Evolutionary conservation across 2,113 vertebrate species (phyloP).

Genomic region (Chrysemys picta): DNA sequence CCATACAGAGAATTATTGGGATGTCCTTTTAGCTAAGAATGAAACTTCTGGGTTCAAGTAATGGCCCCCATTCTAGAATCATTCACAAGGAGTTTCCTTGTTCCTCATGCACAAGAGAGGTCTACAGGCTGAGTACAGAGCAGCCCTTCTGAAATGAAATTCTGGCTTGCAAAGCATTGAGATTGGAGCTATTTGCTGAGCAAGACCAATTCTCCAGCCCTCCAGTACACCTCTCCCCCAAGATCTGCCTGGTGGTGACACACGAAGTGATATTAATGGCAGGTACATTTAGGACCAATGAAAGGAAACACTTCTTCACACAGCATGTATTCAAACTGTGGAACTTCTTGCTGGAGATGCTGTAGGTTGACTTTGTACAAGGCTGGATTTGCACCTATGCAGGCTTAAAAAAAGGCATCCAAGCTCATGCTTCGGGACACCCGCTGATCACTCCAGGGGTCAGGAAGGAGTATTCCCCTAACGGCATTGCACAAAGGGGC

Average conservation of each 20-base stretch:
- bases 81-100: neutral
- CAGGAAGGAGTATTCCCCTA: neutral
- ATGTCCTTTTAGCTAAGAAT: neutral
- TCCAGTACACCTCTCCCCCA: neutral
- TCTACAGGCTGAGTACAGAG: neutral
- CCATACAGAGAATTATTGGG: neutral
- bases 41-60: neutral
- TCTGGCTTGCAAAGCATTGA: neutral
- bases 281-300: neutral
- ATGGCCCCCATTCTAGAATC: neutral
- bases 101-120: neutral
- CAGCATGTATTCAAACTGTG: neutral
- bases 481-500: neutral
- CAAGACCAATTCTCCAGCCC: neutral
- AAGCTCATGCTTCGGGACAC: neutral
- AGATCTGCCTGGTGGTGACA: neutral
- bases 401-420: neutral
- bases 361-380: neutral
- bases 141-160: neutral
- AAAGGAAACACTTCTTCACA: neutral
- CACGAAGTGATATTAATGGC: neutral
- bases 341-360: neutral
- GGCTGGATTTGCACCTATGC: neutral
- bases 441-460: neutral
- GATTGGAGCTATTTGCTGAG: neutral